Evolutionary conservation across 2,888 invertebrate species (phyloP), one percentile per base, ranked within the genome.

Genomic region (Dryococelus australis): DNA sequence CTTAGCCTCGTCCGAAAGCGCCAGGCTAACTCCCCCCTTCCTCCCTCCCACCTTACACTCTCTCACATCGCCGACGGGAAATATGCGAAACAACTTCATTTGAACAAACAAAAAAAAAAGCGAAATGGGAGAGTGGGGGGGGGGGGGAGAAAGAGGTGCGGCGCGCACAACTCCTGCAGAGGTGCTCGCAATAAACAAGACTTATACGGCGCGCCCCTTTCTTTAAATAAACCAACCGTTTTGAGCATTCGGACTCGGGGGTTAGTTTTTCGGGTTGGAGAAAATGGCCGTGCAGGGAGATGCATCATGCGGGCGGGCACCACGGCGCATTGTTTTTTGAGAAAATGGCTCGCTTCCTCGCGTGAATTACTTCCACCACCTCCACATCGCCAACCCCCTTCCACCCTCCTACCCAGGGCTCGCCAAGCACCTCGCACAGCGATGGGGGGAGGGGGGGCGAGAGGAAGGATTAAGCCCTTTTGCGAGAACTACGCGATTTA

Each of bases 381-480:
- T n/a, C 65, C n/a, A 20, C 65, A 65, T 20, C 65, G 47, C 65
- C 65, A n/a, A 16, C 65, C n/a, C 65, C 65, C 65, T 51, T 24
- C 20, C 65, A 65, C 20, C 65, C 65, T n/a, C 65, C 65, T 65
- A 1, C 65, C 65, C 65, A 65, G 27, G 13, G 65, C 65, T 65
- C 65, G 24, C 65, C 8, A 9, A 9, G 65, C 24, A 20, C 8
- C 20, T 24, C n/a, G 3, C 65, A 9, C 65, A 10, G 28, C 13
- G 83, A 81, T 10, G 27, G 35, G 81, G 9, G 27, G 26, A 26
- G 83, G 28, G 83, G 16, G 28, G 27, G 28, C 9, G 83, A 43
- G 83, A 65, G 87, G 85, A 84, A 84, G 78, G 79, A 87, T 84
- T 87, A 51, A 28, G 43, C 53, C 28, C 85, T 83, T 83, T 83